Base-by-base conservation (phyloP, 2,888 invertebrate species). In the Diploptera punctata region DNA sequence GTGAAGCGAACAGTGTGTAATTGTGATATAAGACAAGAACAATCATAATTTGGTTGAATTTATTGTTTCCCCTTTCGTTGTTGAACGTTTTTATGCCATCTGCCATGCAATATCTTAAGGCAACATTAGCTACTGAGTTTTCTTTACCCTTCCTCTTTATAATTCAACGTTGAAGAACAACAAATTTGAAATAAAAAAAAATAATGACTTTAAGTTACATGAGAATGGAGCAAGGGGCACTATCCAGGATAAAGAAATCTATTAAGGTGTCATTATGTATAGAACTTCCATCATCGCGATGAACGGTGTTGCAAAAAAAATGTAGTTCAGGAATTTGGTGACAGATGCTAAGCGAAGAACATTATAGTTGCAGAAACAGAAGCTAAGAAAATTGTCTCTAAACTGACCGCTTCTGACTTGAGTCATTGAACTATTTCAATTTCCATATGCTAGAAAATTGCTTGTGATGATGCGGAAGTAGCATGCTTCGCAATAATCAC, bases 101-200 rank as follows among this genome's bases (percentile, higher is more conserved):
- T 26, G 26, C 54, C n/a, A n/a, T n/a, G 24, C 9, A 21, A 1
- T 29, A 26, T 3, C 9, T 13, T 1, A 16, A 16, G 10, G 10
- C 26, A 10, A 54, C 29, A 29, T 54, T 26, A 54, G 29, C 54
- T 54, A 26, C 54, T 54, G 26, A 21, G 26, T 54, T 54, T 54
- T 54, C 54, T 26, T 54, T 26, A 16, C 54, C 26, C 26, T 54
- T 54, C 54, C 54, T 54, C 0, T n/a, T 16, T 54, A 3, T 54
- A 54, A 54, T 54, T 54, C 54, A 16, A 54, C n/a, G 54, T 54
- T 54, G 54, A 54, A 47, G 26, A 54, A 26, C 54, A 54, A 9
- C 54, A 54, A 54, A n/a, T 54, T 54, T 54, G 26, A 26, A 54
- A 26, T 24, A 54, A 26, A 54, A 16, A 13, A 26, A 54, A 54